Evolutionary conservation across 2,888 invertebrate species (phyloP).

Genomic region (Formica aserva): DNA sequence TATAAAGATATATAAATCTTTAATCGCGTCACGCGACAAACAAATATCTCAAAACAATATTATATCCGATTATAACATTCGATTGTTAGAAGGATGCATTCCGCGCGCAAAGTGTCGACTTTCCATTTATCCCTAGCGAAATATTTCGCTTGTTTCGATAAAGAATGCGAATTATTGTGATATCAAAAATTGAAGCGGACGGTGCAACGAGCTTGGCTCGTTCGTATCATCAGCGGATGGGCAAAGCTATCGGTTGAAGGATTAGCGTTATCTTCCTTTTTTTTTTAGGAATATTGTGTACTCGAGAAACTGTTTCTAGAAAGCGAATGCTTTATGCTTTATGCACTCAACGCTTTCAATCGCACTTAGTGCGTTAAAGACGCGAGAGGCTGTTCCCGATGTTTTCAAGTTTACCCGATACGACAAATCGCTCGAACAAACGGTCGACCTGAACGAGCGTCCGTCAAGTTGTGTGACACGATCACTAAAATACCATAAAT

Average conservation of each 20-base stretch:
- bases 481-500: slow-evolving; percentile 13
- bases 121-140: not conserved
- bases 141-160: not conserved
- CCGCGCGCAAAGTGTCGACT: slow-evolving; percentile 14
- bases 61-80: not conserved
- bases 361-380: not conserved
- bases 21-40: not conserved
- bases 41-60: not conserved
- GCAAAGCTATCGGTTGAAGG: slow-evolving; percentile 45
- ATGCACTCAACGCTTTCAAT: not conserved
- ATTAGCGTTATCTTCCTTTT: not conserved
- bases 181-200: slow-evolving; percentile 42
- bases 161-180: not conserved
- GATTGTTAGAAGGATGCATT: slow-evolving; percentile 5
- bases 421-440: no score
- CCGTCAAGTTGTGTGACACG: not conserved
- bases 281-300: not conserved
- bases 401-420: not conserved
- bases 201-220: slow-evolving; percentile 12
- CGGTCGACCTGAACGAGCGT: not conserved
- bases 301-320: slow-evolving; percentile 8
- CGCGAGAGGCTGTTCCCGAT: not conserved
- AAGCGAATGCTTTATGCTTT: slow-evolving; percentile 1
- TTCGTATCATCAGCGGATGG: not conserved
- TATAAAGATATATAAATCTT: not conserved